Evolutionary conservation across 2,888 invertebrate genomes (phyloP).

Genomic region (Tetragonisca angustula): DNA sequence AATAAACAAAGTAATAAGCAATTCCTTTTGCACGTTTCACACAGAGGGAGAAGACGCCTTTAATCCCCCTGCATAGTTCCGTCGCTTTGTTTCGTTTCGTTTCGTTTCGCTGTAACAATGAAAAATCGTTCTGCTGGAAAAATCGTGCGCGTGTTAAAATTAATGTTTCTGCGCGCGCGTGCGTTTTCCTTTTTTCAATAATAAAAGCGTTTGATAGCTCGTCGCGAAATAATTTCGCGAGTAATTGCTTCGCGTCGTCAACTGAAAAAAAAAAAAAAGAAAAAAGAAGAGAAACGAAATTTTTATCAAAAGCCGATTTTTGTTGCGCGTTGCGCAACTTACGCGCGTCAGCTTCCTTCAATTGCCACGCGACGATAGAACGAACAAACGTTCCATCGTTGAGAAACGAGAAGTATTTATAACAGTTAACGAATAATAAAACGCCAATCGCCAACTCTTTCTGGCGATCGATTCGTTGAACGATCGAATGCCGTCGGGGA

Average conservation of each 20-base stretch:
- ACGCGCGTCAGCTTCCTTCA: neutral
- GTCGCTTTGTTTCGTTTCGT: neutral
- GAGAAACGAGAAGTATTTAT: neutral
- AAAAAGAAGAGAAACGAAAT: neutral
- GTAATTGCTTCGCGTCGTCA: neutral
- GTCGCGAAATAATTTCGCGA: conserved; percentile 7
- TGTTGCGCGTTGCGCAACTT: no score
- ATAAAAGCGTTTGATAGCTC: neutral
- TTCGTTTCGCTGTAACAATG: conserved; percentile 1
- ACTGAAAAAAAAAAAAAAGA: no score
- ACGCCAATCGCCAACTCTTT: neutral
- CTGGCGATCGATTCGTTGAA: neutral
- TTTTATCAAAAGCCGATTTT: conserved; percentile 7
- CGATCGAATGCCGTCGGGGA: neutral
- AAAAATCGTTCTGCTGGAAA: conserved; percentile 4
- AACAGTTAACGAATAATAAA: no score
- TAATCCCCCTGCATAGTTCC: neutral
- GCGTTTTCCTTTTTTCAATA: neutral
- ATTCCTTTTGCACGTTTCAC: neutral
- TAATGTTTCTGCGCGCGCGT: conserved; percentile 13
- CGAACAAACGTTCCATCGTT: neutral
- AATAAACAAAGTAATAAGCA: neutral
- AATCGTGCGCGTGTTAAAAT: conserved; percentile 12
- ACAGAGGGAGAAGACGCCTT: neutral
- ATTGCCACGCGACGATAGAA: neutral